Base-by-base conservation (phyloP, 1,140 invertebrate genomes). In the Achroia grisella region DNA sequence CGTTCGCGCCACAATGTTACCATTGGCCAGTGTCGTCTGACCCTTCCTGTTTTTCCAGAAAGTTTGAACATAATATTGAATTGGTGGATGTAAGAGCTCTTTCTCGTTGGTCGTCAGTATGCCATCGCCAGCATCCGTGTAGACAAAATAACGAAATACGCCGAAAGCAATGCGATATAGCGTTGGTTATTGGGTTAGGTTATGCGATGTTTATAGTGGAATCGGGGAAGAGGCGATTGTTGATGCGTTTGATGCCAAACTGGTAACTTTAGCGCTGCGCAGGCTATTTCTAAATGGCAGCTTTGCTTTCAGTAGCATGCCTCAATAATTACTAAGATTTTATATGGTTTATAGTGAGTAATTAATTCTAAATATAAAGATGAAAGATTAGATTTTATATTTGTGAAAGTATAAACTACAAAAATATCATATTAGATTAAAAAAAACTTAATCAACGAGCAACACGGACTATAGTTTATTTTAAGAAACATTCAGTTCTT, bases 61-160 rank as follows among this genome's bases (percentile, higher is more conserved):
- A 58, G 39, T 52, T 39, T 23, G 13, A 30, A 48, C 27, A 31
- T 33, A 34, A n/a, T 42, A 42, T 14, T 44, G 30, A 8, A n/a
- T 36, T 29, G 36, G 34, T 36, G 28, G 34, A 49, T 45, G 42
- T 31, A n/a, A 44, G 42, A 59, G 68, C 6, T 71, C 71, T 60
- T 30, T 8, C 10, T 52, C 30, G 44, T 48, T 78, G 70, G 80
- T 53, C 48, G 45, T 44, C 65, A 55, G 54, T 62, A 64, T 55
- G 74, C 71, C 69, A 80, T 77, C 75, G 69, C 71, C 71, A 74
- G 71, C 67, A 78, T 83, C 76, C 76, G 69, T 76, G 80, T 84
- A 84, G 80, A 84, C 80, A 84, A 84, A 84, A 84, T 84, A 84
- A 72, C 68, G 77, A 69, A 83, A 77, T 81, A 84, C 74, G 52